These are phyloP conservation scores for Murina feae DNA, from an alignment of 2,113 vertebrate genomes.

Conservation along the genomic window DNA sequence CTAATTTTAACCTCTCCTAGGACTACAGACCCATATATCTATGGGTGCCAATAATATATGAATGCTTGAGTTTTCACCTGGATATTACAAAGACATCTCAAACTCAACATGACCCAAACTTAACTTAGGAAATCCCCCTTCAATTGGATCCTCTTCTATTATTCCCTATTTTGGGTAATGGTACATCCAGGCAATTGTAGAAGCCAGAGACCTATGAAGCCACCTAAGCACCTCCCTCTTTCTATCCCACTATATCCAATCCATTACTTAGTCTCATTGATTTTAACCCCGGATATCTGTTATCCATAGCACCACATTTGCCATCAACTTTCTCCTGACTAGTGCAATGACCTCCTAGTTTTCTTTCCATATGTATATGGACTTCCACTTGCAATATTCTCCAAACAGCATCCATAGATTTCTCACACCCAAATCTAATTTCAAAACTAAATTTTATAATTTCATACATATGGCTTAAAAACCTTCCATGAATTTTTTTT, in stretches of 20 bases:
- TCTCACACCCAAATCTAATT: neutral
- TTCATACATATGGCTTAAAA: neutral
- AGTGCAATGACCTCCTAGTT: neutral
- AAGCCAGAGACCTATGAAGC: neutral
- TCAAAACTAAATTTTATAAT: slow-evolving; percentile 1
- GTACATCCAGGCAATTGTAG: neutral
- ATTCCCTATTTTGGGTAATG: neutral
- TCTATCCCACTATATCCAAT: neutral
- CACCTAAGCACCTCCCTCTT: neutral
- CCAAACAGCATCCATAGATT: neutral
- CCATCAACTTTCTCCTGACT: neutral
- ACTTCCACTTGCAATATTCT: neutral
- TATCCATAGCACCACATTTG: neutral
- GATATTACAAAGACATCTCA: neutral
- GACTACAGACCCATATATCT: neutral
- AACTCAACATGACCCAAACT: neutral
- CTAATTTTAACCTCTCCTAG: neutral
- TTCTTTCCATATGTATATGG: neutral
- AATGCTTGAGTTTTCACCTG: neutral
- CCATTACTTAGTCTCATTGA: neutral
- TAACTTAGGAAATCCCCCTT: neutral
- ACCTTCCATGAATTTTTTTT: neutral
- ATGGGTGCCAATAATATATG: neutral
- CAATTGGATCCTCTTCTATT: neutral
- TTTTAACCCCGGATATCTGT: neutral